These are phyloP conservation scores for Corvus moneduloides DNA, from an alignment of 2,113 vertebrate species.

Conservation along the genomic window DNA sequence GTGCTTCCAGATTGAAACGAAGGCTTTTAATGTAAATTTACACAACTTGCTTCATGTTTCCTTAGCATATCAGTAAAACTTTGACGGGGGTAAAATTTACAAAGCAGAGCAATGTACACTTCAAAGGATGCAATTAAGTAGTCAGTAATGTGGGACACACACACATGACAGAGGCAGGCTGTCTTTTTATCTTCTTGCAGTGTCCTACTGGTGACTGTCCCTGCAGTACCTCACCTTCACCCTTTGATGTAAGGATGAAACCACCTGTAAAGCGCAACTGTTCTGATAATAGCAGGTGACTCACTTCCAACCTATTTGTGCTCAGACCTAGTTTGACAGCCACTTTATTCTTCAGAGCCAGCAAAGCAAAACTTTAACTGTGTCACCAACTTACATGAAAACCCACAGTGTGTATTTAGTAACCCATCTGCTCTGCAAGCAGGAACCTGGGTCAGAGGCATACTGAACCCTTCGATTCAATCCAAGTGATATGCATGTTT, in stretches of 20 bases:
- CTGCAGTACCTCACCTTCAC: not conserved
- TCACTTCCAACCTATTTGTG: constrained; percentile 6
- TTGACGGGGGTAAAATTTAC: not conserved
- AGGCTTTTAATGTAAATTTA: not conserved
- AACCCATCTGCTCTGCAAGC: not conserved
- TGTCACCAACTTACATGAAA: not conserved
- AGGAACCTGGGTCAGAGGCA: not conserved
- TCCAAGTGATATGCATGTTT: not conserved
- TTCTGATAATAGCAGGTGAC: constrained; percentile 17
- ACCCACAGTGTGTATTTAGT: not conserved
- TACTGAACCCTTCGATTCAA: not conserved
- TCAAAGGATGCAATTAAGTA: not conserved
- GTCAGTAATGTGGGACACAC: not conserved
- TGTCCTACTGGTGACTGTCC: not conserved
- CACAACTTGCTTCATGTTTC: not conserved
- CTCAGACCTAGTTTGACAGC: constrained; percentile 46
- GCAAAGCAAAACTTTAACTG: not conserved
- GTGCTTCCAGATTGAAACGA: not conserved
- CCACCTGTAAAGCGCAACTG: not conserved
- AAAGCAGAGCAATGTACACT: not conserved
- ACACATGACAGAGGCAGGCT: not conserved
- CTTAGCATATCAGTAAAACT: not conserved
- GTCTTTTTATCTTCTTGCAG: not conserved
- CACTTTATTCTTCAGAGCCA: not conserved
- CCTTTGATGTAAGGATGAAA: not conserved